Evolutionary conservation across 2,113 vertebrate species (phyloP).

Genomic region (Microtus richardsoni): DNA sequence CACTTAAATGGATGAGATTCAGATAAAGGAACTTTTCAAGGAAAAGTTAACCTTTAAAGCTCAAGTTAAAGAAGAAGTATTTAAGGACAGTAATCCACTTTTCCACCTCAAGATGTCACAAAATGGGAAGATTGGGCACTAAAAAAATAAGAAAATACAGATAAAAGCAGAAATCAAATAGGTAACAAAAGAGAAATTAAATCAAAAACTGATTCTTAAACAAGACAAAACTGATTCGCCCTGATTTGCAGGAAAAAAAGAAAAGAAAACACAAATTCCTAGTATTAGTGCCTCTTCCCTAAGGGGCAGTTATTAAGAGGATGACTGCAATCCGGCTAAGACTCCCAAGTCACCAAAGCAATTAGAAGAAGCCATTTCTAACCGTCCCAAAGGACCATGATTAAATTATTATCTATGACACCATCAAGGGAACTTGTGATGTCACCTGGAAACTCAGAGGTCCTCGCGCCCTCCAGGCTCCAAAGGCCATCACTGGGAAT

Average conservation of each 20-base stretch:
- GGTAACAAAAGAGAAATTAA: slow-evolving; percentile 8
- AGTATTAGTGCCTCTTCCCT: neutral
- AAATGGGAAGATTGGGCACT: slow-evolving; percentile 12
- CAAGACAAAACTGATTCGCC: neutral
- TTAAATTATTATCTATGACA: neutral
- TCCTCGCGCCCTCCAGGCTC: neutral
- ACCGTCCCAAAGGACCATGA: neutral
- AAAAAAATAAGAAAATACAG: neutral
- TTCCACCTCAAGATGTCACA: neutral
- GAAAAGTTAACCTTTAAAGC: neutral
- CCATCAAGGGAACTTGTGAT: neutral
- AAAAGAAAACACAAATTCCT: neutral
- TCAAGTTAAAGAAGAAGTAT: neutral
- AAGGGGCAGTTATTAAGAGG: neutral
- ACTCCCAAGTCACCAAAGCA: neutral
- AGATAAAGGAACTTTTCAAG: neutral
- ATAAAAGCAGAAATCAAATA: neutral
- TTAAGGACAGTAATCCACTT: neutral
- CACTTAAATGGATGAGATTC: neutral
- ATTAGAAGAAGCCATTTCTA: neutral
- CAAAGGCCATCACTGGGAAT: neutral
- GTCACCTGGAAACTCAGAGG: neutral
- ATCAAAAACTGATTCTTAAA: neutral
- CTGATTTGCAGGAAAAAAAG: neutral
- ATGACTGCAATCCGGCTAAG: neutral